Evolutionary conservation across 1,140 invertebrate genomes (phyloP).

Genomic region (Spodoptera frugiperda): DNA sequence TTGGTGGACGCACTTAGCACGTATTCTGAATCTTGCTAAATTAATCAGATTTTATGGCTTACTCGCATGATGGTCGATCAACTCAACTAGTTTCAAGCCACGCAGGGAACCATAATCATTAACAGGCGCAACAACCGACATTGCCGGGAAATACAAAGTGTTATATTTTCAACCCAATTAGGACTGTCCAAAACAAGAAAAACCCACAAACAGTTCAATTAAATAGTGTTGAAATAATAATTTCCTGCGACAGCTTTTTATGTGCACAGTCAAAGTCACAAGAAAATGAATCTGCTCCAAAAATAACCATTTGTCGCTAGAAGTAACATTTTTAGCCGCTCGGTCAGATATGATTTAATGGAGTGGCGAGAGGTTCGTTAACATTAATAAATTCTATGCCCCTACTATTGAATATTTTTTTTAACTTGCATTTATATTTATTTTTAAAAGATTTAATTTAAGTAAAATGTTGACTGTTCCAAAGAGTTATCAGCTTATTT

Average conservation of each 20-base stretch:
- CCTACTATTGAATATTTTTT: slow-evolving; percentile 54
- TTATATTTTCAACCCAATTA: not conserved
- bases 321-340: slow-evolving; percentile 74
- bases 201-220: slow-evolving; percentile 8
- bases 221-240: slow-evolving; percentile 28
- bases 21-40: no score
- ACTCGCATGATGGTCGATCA: no score
- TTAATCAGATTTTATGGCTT: no score
- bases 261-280: slow-evolving; percentile 29
- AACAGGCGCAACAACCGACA: no score
- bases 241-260: slow-evolving; percentile 31
- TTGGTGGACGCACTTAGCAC: no score
- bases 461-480: no score
- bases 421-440: not conserved
- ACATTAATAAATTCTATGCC: slow-evolving; percentile 78
- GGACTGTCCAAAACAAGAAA: not conserved
- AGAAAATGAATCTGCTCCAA: slow-evolving; percentile 55
- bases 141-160: no score
- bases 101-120: no score
- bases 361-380: slow-evolving; percentile 76
- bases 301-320: slow-evolving; percentile 71
- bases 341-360: slow-evolving; percentile 83
- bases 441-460: not conserved
- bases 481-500: no score
- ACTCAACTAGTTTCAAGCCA: no score